Conservation (phyloP, 2,888 invertebrate genomes). For the Drosophila paracracens region DNA sequence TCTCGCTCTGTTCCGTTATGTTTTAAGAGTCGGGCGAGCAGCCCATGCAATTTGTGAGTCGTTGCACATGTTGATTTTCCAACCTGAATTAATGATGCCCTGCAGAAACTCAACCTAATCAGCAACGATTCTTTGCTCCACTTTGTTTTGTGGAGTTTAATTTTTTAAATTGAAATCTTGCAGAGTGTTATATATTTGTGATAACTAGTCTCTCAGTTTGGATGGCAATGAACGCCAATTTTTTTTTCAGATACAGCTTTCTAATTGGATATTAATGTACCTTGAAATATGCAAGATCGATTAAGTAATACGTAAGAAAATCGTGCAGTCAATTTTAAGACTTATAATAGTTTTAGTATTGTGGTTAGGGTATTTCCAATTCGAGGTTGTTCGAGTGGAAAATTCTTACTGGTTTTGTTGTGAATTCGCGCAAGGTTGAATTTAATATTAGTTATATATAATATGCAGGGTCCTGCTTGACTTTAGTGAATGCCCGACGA, state of each 20-base stretch:
- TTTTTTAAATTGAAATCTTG: not conserved
- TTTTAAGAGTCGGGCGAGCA: constrained; percentile 33
- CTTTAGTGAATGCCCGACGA: constrained; percentile 15
- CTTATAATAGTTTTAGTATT: not conserved
- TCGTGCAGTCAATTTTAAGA: not conserved
- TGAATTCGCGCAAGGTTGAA: not conserved
- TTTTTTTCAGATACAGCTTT: not conserved
- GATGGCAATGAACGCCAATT: not conserved
- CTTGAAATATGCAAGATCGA: not conserved
- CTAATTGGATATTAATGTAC: not conserved
- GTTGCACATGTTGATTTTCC: not conserved
- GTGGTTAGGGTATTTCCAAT: not conserved
- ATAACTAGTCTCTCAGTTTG: not conserved
- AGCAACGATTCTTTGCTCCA: not conserved
- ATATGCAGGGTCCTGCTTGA: constrained; percentile 33
- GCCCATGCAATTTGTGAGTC: no score
- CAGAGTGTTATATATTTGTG: not conserved
- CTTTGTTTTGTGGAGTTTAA: not conserved
- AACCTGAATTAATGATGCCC: not conserved
- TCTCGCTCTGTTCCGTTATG: constrained; percentile 39
- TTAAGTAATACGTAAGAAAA: not conserved
- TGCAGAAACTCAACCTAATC: not conserved
- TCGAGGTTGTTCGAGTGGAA: not conserved
- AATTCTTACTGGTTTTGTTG: not conserved
- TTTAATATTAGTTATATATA: constrained; percentile 9